Percentiles rank a stretch among this genome's conserved stretches.
Conservation (phyloP, 2,113 vertebrate species). For the Aix galericulata region DNA sequence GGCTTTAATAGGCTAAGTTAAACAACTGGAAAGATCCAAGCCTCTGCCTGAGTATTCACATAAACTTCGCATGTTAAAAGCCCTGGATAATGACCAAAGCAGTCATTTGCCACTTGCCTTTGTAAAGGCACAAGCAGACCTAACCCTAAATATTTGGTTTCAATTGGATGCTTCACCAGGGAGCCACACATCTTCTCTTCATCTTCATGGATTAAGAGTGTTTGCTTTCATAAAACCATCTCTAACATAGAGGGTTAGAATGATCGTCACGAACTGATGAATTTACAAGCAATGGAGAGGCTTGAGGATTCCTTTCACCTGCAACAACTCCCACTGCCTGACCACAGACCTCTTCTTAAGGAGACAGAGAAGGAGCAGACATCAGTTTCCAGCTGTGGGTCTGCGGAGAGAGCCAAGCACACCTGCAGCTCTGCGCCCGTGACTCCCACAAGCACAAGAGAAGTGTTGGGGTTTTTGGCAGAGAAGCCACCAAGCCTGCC, state of each 20-base stretch:
- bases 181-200: neutral
- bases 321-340: neutral
- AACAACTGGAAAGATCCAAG: neutral
- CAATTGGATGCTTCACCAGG: neutral
- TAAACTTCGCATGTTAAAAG: neutral
- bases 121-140: neutral
- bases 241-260: neutral
- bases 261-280: neutral
- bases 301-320: neutral
- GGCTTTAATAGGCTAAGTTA: neutral
- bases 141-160: neutral
- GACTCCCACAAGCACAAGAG: neutral
- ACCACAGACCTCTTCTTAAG: neutral
- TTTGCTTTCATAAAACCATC: neutral
- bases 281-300: neutral
- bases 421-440: neutral
- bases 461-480: neutral
- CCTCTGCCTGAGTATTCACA: neutral
- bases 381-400: neutral
- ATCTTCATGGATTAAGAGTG: neutral
- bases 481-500: neutral
- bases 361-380: neutral
- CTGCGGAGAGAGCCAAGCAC: fast-evolving
- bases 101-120: neutral
- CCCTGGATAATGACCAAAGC: neutral